Conservation (phyloP, 2,113 vertebrate genomes). For the Rutilus rutilus region DNA sequence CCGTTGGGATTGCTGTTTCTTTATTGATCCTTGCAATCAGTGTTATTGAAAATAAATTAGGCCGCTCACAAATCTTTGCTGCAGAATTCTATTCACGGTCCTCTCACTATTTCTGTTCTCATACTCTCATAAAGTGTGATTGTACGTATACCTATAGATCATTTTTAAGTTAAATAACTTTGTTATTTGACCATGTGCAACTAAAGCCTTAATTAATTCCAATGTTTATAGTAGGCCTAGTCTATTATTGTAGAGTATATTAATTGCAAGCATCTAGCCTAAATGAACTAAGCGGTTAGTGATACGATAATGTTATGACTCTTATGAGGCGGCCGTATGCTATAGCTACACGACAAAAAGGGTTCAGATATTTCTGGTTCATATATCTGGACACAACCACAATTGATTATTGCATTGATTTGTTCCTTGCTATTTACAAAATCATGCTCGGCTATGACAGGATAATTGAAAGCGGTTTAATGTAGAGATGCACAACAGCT, state of each 20-base stretch:
- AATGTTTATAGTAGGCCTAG: background rate
- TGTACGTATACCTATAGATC: background rate
- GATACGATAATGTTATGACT: background rate
- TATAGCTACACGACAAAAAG: background rate
- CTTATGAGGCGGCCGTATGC: background rate
- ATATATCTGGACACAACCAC: constrained; percentile 42
- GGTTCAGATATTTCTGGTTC: constrained; percentile 40
- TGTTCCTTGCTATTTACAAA: constrained; percentile 47
- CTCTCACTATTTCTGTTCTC: background rate
- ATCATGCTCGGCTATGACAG: constrained; percentile 45
- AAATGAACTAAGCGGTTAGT: background rate
- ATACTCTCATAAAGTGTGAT: background rate
- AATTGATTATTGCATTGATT: constrained; percentile 55
- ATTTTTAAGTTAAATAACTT: background rate
- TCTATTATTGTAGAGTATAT: background rate
- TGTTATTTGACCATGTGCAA: background rate
- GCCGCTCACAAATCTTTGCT: constrained; percentile 35
- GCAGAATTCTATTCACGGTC: background rate
- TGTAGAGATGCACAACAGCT: constrained; percentile 32
- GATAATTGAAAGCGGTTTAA: constrained; percentile 44
- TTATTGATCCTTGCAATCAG: constrained; percentile 75
- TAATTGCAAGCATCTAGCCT: background rate
- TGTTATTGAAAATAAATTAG: constrained; percentile 79
- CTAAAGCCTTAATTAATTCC: background rate
- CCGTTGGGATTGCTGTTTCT: constrained; percentile 75